phyloP scores from a whole-genome alignment of 2,797 vertebrate species.

The Syncerus caffer region DNA sequence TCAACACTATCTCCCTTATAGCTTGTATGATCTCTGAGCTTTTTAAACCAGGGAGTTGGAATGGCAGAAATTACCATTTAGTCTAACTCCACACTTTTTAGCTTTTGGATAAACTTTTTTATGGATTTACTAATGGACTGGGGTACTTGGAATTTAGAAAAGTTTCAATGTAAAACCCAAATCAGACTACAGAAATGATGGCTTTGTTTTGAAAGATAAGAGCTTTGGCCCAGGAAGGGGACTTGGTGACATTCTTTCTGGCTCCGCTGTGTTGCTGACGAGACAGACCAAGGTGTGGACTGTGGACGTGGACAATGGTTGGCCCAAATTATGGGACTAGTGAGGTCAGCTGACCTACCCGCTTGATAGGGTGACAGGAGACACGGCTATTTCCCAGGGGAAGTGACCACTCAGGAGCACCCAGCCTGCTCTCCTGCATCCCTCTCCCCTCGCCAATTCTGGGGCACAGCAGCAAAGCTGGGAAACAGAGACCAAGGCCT shows the following conservation, averaged over 20 bases:
- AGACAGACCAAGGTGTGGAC: neutral
- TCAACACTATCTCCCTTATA: neutral
- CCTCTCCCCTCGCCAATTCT: neutral
- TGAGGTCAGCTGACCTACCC: neutral
- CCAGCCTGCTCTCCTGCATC: neutral
- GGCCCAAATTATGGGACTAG: neutral
- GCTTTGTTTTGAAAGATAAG: neutral
- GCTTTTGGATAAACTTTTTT: neutral
- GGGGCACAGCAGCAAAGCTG: neutral
- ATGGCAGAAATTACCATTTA: neutral
- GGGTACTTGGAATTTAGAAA: neutral
- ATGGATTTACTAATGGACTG: neutral
- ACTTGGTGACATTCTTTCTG: neutral
- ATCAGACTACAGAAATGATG: neutral
- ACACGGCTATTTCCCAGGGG: neutral
- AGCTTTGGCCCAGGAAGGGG: neutral
- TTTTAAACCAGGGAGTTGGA: neutral
- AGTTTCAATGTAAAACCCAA: neutral
- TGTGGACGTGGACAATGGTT: fast-evolving
- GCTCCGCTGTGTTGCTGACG: fast-evolving
- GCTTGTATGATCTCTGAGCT: neutral
- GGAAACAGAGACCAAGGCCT: neutral
- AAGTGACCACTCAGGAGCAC: neutral
- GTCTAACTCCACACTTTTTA: neutral
- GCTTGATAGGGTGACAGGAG: neutral